Conservation (phyloP, 2,113 vertebrate species). For the Miniopterus natalensis region DNA sequence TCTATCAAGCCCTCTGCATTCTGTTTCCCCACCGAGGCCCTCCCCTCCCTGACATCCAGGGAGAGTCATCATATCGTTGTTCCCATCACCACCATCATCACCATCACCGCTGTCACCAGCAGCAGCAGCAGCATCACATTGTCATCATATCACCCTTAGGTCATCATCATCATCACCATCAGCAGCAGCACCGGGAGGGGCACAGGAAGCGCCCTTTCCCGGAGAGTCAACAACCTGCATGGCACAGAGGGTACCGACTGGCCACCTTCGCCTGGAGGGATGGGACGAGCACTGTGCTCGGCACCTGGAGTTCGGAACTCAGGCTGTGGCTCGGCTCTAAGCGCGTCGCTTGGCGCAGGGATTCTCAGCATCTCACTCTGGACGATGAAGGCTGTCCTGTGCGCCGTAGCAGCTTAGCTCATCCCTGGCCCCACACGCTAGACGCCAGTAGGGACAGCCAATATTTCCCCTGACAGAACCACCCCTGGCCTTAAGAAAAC, state of each 20-base stretch:
- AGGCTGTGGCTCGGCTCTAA: not conserved
- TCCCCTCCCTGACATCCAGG: not conserved
- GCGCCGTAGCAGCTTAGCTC: not conserved
- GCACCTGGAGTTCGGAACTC: not conserved
- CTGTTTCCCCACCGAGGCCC: not conserved
- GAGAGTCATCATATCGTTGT: not conserved
- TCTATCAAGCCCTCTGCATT: not conserved
- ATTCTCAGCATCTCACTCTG: not conserved
- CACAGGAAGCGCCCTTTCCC: too few relatives aligned
- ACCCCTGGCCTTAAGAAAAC: not conserved
- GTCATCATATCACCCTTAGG: too few relatives aligned
- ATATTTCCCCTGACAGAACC: not conserved
- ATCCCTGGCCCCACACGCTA: not conserved
- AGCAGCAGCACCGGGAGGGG: not conserved
- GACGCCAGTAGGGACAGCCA: not conserved
- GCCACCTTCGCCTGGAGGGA: too few relatives aligned
- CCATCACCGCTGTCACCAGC: not conserved
- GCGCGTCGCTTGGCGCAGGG: not conserved
- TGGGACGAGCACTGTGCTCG: not conserved
- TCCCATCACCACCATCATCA: accelerated
- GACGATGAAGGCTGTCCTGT: not conserved
- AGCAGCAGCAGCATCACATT: too few relatives aligned
- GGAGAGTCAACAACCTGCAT: not conserved
- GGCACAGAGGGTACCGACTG: not conserved
- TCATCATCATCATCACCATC: not conserved